phyloP scores from a whole-genome alignment of 1,140 invertebrate species.

The Scaptomyza pallida region DNA sequence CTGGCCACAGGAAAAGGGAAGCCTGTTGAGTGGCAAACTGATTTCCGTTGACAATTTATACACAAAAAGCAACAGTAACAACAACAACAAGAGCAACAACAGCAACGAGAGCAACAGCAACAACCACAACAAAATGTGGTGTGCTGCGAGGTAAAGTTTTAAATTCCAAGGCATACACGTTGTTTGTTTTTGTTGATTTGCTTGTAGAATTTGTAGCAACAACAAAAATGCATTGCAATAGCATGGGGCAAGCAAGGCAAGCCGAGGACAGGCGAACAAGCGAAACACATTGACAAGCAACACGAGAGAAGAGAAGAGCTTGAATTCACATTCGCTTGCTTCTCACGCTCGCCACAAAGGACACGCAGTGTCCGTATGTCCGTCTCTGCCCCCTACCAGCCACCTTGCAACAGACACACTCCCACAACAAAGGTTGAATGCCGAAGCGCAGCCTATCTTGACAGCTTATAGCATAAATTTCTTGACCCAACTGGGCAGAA shows the following conservation, averaged over 20 bases:
- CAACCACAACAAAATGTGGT: constrained; percentile 32
- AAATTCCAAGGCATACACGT: constrained; percentile 70
- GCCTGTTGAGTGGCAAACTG: constrained; percentile 78
- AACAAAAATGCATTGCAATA: constrained; percentile 73
- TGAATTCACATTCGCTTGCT: constrained; percentile 17
- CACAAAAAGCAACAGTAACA: constrained; percentile 34
- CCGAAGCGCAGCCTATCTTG: constrained; percentile 49
- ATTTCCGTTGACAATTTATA: constrained; percentile 79
- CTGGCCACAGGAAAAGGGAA: constrained; percentile 76
- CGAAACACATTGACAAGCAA: constrained; percentile 49
- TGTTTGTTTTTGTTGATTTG: constrained; percentile 65
- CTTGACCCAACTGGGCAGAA: constrained; percentile 13
- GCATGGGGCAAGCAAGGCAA: constrained; percentile 17
- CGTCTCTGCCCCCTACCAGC: background rate
- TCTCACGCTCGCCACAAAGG: constrained; percentile 52
- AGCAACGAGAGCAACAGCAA: constrained; percentile 13
- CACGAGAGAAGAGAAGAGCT: constrained; percentile 31
- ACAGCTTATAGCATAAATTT: constrained; percentile 55
- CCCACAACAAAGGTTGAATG: constrained; percentile 44
- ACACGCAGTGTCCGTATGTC: constrained; percentile 25
- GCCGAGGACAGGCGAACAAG: constrained; percentile 2
- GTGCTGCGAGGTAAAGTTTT: constrained; percentile 56
- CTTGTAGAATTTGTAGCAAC: constrained; percentile 70
- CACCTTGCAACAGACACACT: constrained; percentile 25
- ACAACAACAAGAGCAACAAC: constrained; percentile 14